Evolutionary conservation across 1,140 invertebrate genomes (phyloP), one percentile per base, ranked within the genome.

Genomic region (Phocides pigmalion): DNA sequence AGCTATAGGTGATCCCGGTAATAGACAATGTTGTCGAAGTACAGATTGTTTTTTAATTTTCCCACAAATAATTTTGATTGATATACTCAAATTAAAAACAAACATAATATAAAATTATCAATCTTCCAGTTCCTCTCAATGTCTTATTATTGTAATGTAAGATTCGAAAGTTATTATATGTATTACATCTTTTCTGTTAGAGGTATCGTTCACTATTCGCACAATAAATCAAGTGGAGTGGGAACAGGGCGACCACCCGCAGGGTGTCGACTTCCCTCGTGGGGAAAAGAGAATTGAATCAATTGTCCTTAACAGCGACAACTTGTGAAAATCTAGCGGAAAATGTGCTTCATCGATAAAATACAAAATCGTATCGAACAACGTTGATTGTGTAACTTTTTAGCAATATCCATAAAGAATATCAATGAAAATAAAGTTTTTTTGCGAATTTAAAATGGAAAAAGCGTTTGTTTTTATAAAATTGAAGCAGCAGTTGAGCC

Each of bases 241-340:
- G 54, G 56, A 28, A 22, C 62, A 19, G 53, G 72, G 58, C 17
- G 49, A 16, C 25, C 25, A 35, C 49, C 49, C 28, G 25, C 15
- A 15, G 47, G 47, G 22, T 28, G 47, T 50, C 49, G 28, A 35
- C 49, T 17, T 17, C 49, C 68, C 72, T 72, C 73, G 68, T 56
- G 69, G 64, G 70, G 64, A 66, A 64, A 72, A 68, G 72, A 62
- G 70, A 87, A 87, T 87, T 84, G 82, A 89, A 86, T 89, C 82
- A 89, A 87, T 87, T 85, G 76, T 67, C 76, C 81, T 76, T 73
- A 73, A 73, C 61, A 42, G 50, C 68, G 72, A 70, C 69, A 70
- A 74, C 70, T 82, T 63, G 70, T 72, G 74, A 72, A 79, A 87
- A 80, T 83, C 74, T 64, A 62, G 42, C 62, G 41, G 41, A 65